Evolutionary conservation across 2,888 invertebrate species (phyloP), one percentile per base, ranked within the genome.

Genomic region (Orchestes rusci): DNA sequence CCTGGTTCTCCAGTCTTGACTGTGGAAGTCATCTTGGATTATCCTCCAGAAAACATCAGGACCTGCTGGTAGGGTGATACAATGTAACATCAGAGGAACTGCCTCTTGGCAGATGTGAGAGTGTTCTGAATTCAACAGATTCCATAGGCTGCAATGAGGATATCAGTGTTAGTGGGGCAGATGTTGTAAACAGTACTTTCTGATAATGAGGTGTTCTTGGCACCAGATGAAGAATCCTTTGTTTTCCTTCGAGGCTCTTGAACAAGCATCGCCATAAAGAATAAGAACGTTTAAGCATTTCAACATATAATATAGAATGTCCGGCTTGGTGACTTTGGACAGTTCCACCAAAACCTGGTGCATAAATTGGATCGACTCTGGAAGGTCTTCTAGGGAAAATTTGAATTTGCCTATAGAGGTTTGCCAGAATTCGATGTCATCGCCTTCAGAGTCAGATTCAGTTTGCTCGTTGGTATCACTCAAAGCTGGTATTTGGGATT

Each of bases 1-100:
- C 54, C 99, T 75, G 13, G 82, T 77, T 52, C 84, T 80, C 85
- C 95, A 92, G 67, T 94, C 90, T 5, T 77, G 74, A 63, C 82
- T 84, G 56, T 93, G 92, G 70, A 97, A 99, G 64, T 92, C 89
- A 59, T 90, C 87, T 62, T 96, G 88, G 40, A 99, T 82, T n/a
- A 94, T 79, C 53, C 84, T 80, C 86, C 97, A 97, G 67, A 99
- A 91, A 33, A 94, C 88, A 66, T 96, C 95, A 0, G 90, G 86
- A 2, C 99, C 99, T 44, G 87, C 82, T 0, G 94, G 88, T 50
- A 99, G 73, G 0, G 95, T 93, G 49, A 97, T 84, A 63, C 94
- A 94, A 70, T 99, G 96, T 45, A 99, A 74, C 51, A 99, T 72
- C 41, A 99, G 76, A 0, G 96, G 94, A 18, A 94, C 94, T 19